These are phyloP conservation scores for Choloepus hoffmanni DNA, from an alignment of 2,113 vertebrate genomes.

Conservation along the genomic window DNA sequence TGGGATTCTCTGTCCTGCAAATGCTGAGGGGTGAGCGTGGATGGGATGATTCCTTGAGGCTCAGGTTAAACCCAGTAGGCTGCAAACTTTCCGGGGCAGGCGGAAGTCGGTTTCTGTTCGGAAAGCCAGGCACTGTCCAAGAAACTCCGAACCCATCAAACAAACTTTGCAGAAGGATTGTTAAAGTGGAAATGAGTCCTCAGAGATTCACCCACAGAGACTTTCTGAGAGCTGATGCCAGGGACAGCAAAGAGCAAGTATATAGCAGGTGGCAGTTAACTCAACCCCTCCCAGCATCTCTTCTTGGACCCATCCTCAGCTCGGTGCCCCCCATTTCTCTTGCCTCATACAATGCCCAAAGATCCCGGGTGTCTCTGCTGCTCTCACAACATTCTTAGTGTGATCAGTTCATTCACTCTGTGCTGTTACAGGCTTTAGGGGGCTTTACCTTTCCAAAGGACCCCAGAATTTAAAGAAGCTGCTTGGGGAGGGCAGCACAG, in stretches of 20 bases:
- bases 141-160: not conserved
- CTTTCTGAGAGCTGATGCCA: not conserved
- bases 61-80: not conserved
- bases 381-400: not conserved
- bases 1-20: not conserved
- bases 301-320: not conserved
- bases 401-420: not conserved
- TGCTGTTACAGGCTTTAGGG: not conserved
- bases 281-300: not conserved
- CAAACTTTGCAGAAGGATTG: not conserved
- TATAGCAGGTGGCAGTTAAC: not conserved
- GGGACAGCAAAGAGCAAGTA: not conserved
- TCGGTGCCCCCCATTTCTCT: not conserved
- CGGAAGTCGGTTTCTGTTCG: constrained; percentile 36
- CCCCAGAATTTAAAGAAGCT: not conserved
- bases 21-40: accelerated
- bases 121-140: not conserved
- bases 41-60: not conserved
- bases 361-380: not conserved
- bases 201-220: not conserved
- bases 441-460: not conserved
- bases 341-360: too few relatives aligned
- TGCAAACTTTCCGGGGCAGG: not conserved
- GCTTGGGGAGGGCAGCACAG: not conserved
- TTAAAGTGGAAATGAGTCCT: not conserved